A percentile compares a stretch with the other conserved stretches of the same genome.
These are phyloP conservation scores for Pyrochroa serraticornis DNA, from an alignment of 2,888 invertebrate species.

Conservation along the genomic window DNA sequence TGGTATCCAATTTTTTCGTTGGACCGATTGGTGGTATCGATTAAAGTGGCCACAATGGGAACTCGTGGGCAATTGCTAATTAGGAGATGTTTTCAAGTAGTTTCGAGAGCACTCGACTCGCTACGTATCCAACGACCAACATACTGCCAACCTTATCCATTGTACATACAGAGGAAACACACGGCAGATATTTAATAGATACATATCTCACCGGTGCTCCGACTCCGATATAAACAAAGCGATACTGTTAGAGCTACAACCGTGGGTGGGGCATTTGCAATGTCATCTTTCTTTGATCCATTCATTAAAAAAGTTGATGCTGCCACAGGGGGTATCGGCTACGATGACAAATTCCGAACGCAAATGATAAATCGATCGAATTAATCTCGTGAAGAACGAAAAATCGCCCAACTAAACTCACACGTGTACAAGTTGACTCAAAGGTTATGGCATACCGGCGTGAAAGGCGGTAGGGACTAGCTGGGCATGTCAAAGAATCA, in stretches of 20 bases:
- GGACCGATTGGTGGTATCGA: slow-evolving; percentile 18
- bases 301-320: slow-evolving; percentile 2
- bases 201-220: slow-evolving; percentile 1
- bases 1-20: background rate
- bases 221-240: slow-evolving; percentile 10
- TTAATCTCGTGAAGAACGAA: background rate
- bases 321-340: background rate
- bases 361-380: background rate
- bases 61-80: slow-evolving; percentile 28
- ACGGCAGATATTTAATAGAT: slow-evolving; percentile 7
- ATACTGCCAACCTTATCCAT: no score
- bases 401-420: background rate
- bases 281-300: slow-evolving; percentile 14
- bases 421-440: slow-evolving; percentile 19
- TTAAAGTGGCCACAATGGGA: slow-evolving; percentile 24
- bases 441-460: slow-evolving; percentile 10
- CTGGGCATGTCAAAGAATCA: slow-evolving; percentile 5
- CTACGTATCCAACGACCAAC: no score
- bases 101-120: slow-evolving; percentile 20
- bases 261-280: slow-evolving; percentile 12
- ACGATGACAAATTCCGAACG: background rate
- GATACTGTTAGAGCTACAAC: slow-evolving; percentile 10
- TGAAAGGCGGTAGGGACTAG: slow-evolving; percentile 16
- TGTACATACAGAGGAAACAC: background rate
- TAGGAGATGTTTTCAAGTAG: slow-evolving; percentile 21